Evolutionary conservation across 2,797 vertebrate species (phyloP).

Genomic region (Tachyglossus aculeatus): DNA sequence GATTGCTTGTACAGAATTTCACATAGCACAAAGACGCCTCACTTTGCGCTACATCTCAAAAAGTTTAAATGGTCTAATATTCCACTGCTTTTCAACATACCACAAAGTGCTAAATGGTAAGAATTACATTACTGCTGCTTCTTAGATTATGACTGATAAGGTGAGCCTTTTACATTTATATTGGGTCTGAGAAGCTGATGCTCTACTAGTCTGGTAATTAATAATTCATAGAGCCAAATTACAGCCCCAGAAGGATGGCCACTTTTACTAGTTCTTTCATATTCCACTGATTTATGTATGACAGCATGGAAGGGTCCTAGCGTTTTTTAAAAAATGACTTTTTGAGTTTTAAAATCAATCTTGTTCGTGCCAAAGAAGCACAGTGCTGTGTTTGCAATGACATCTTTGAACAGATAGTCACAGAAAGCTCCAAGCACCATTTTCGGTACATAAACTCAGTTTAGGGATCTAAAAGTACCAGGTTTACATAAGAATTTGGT

Average conservation of each 20-base stretch:
- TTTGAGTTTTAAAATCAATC: slow-evolving; percentile 60
- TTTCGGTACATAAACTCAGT: not conserved
- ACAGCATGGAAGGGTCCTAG: slow-evolving; percentile 78
- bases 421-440: not conserved
- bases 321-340: slow-evolving; percentile 69
- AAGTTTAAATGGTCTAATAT: slow-evolving; percentile 82
- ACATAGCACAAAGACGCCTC: slow-evolving; percentile 54
- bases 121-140: slow-evolving; percentile 83
- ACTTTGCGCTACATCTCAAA: slow-evolving; percentile 80
- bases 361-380: slow-evolving; percentile 12
- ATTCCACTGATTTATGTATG: slow-evolving; percentile 84
- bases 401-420: slow-evolving; percentile 20
- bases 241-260: slow-evolving; percentile 85
- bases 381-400: not conserved
- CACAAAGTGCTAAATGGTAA: slow-evolving; percentile 89
- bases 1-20: slow-evolving; percentile 48
- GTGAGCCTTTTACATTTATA: slow-evolving; percentile 86
- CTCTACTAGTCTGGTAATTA: slow-evolving; percentile 83
- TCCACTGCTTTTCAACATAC: slow-evolving; percentile 80
- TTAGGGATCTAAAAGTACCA: not conserved
- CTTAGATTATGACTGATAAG: slow-evolving; percentile 91
- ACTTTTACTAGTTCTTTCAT: slow-evolving; percentile 84
- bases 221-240: slow-evolving; percentile 93
- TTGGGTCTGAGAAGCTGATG: slow-evolving; percentile 79
- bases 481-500: not conserved